These are phyloP conservation scores for Myodes glareolus DNA, from an alignment of 2,113 vertebrate species.

Conservation along the genomic window DNA sequence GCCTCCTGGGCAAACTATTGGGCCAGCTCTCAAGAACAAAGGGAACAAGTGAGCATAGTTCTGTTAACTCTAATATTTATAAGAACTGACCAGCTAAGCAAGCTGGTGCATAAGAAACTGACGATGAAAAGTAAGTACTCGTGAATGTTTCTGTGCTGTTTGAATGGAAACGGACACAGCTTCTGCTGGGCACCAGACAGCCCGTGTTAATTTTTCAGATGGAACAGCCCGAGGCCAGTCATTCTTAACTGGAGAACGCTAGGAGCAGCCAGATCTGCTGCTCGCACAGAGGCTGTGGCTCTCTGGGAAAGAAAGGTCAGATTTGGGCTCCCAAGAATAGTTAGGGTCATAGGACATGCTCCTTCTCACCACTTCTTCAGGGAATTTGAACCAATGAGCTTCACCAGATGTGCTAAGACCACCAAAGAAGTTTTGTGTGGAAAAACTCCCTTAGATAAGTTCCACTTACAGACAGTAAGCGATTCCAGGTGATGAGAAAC, in stretches of 20 bases:
- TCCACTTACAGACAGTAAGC: background rate
- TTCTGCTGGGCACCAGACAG: background rate
- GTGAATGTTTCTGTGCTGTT: constrained; percentile 31
- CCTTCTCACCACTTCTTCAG: constrained; percentile 4
- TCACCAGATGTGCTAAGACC: background rate
- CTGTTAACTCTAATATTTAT: background rate
- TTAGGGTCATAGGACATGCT: background rate
- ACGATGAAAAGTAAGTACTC: constrained; percentile 4
- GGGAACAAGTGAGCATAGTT: background rate
- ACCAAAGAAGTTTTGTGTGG: constrained; percentile 28
- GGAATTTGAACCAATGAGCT: constrained; percentile 19
- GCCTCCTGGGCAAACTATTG: constrained; percentile 7
- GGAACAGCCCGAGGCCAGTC: constrained; percentile 53
- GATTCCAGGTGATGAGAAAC: constrained; percentile 35
- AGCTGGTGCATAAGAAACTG: constrained; percentile 5
- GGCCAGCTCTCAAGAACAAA: constrained; percentile 35
- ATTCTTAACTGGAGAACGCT: constrained; percentile 57
- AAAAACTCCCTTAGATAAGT: background rate
- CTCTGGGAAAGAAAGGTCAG: constrained; percentile 62
- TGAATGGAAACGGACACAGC: constrained; percentile 48
- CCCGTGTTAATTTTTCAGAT: constrained; percentile 46
- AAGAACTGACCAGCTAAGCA: background rate
- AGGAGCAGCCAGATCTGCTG: constrained; percentile 69
- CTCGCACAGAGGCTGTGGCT: constrained; percentile 28
- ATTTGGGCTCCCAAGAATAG: constrained; percentile 48